A percentile compares a stretch with the other conserved stretches of the same genome.
phyloP scores from a whole-genome alignment of 2,797 vertebrate genomes.

The Chelonia mydas region DNA sequence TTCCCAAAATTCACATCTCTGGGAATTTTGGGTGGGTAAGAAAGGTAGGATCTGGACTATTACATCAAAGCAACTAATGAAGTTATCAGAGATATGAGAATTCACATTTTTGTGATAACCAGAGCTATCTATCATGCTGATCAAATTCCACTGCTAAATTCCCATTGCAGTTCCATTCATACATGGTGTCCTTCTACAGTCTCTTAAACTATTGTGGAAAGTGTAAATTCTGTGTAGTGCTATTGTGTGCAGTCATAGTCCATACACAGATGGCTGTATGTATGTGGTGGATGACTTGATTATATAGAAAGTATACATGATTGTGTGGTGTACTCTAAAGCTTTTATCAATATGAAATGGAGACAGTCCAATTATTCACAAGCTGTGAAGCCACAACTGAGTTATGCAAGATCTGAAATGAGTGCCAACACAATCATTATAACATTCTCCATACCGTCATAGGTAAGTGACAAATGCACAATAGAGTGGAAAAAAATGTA shows the following conservation, averaged over 20 bases:
- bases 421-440: not conserved
- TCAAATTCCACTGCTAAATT: not conserved
- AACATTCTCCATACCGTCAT: not conserved
- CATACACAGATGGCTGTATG: not conserved
- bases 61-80: not conserved
- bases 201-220: not conserved
- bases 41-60: not conserved
- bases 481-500: not conserved
- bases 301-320: not conserved
- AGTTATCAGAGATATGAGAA: not conserved
- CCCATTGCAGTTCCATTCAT: not conserved
- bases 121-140: not conserved
- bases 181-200: not conserved
- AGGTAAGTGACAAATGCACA: not conserved
- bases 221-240: not conserved
- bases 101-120: not conserved
- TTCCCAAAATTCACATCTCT: not conserved
- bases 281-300: not conserved
- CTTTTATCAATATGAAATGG: not conserved
- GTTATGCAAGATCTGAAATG: not conserved
- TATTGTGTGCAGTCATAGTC: not conserved
- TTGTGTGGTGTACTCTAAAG: not conserved
- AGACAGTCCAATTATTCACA: constrained; percentile 3
- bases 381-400: not conserved
- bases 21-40: not conserved